Conservation (phyloP, 2,797 vertebrate species). For the Morelia viridis region DNA sequence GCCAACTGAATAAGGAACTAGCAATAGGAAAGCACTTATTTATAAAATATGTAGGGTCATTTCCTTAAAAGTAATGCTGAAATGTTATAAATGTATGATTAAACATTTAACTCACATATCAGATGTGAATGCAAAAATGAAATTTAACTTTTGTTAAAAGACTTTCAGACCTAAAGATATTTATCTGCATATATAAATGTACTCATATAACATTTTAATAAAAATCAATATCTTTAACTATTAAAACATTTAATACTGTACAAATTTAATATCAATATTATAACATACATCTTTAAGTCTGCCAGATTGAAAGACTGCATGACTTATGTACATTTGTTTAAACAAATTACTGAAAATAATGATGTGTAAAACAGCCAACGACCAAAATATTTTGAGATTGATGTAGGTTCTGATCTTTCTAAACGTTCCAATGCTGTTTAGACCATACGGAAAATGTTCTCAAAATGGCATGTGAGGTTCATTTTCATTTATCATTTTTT, state of each 20-base stretch:
- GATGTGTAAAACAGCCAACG: not conserved
- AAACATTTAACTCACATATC: conserved; percentile 6
- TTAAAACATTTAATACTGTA: not conserved
- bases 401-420: no score
- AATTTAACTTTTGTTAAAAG: not conserved
- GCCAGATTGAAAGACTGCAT: not conserved
- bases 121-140: not conserved
- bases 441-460: no score
- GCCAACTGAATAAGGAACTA: not conserved
- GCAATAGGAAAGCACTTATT: not conserved
- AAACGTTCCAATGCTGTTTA: no score
- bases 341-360: not conserved
- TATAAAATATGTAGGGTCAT: not conserved
- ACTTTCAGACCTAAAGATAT: not conserved
- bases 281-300: not conserved
- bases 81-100: not conserved
- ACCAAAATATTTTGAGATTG: not conserved
- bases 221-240: not conserved
- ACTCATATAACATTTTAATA: conserved; percentile 1
- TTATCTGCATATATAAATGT: not conserved
- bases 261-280: not conserved
- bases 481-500: not conserved
- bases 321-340: not conserved
- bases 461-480: not conserved
- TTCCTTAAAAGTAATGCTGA: conserved; percentile 4